Base-by-base conservation (phyloP, 2,113 vertebrate species). In the Rhegmatorhina hoffmannsi region DNA sequence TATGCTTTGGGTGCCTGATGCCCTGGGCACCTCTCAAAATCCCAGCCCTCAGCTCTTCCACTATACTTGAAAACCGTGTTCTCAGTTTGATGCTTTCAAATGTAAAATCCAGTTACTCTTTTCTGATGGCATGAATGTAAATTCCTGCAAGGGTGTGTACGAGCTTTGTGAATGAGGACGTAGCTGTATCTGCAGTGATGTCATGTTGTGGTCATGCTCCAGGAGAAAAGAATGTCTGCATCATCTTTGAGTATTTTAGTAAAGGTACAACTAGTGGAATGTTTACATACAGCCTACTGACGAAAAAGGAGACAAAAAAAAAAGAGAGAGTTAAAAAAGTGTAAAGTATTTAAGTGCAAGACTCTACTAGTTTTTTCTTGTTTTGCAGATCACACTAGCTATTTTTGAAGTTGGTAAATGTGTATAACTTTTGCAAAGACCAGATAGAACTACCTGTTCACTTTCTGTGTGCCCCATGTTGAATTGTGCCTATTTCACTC, bases 401-500 rank as follows among this genome's bases (percentile, higher is more conserved):
- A 95, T 96, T 96, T 96, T 95, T 95, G 92, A 75, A 92, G 89
- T 88, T 94, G 74, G 75, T 87, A 94, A 80, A 90, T 80, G 79
- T 84, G 90, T 95, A 84, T 95, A 91, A 84, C 84, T 92, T 90
- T 94, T 91, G 93, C 92, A 94, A 95, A 92, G 92, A 93, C 83
- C 93, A 88, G 93, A 92, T 90, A 84, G 87, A 97, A 85, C 90
- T 95, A 94, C 95, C 87, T 97, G 90, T 96, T 96, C 94, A 93
- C 96, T 93, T 93, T 97, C 4, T 2, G 74, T 94, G 94, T 97
- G 95, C 87, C 91, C 95, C n/a, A 3, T 96, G 96, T 94, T 97
- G 94, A 97, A 90, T 92, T 73, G 96, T 97, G 96, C 97, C 96
- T 97, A 95, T 97, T 89, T 97, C 90, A 96, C 76, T 92, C 91